Base-by-base conservation (phyloP, 1,140 invertebrate genomes). In the Metopolophium dirhodum region DNA sequence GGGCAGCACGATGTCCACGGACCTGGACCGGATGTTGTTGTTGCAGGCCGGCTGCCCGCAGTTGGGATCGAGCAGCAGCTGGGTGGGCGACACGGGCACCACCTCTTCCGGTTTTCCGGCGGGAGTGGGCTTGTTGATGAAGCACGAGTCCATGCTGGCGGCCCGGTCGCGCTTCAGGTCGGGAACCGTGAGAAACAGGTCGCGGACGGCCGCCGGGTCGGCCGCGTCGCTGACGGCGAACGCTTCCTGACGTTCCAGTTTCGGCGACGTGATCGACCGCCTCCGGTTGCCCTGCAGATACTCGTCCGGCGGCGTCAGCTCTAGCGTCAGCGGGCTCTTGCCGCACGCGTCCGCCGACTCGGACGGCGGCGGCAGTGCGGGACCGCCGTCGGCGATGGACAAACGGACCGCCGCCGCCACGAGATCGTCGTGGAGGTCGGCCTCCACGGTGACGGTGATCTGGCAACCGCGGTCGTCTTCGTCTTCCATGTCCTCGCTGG, bases 1-100 rank as follows among this genome's bases (percentile, higher is more conserved):
- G 1, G 98, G 98, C 93, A 99, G 95, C 26, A 98, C 98, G 94
- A 99, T 98, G 95, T 99, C 98, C 83, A 99, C 98, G 51, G 98
- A 98, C 93, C 98, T 96, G 9, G 98, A 98, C n/a, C 98, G 96
- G 7, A 97, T 96, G 18, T 96, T 96, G 83, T 96, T 96, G 14
- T 96, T 96, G 82, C 96, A 96, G 23, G 93, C 82, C 26, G 94
- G 51, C 0, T 90, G 91, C 9, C 91, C 94, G 20, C 94, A 89
- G n/a, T 94, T 94, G 23, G 94, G 94, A 61, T 94, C 94, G 41
- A 41, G 83, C 92, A 95, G 86, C 37, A 96, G 96, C 35, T 95
- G 95, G n/a, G 96, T 96, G n/a, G 93, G 93, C 0, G 97, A 97
- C 30, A 97, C 97, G 93, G 96, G 96, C 94, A 97, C 96, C 90